Evolutionary conservation across 2,888 invertebrate species (phyloP).

Genomic region (Drosophila neoperkinsi): DNA sequence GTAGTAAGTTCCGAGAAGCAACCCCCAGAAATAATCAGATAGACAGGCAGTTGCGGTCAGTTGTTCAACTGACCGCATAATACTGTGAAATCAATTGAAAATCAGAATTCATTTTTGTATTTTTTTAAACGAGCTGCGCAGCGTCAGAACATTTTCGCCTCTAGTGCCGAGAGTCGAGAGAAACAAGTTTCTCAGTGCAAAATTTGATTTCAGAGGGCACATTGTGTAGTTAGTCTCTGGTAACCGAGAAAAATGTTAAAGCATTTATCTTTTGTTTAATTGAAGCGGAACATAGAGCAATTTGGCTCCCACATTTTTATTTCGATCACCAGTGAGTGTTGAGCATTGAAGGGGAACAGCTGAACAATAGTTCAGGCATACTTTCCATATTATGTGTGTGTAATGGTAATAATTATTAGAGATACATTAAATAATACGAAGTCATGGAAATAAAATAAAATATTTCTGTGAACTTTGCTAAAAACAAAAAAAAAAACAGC

Average conservation of each 20-base stretch:
- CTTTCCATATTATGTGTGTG: background rate
- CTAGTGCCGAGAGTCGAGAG: conserved; percentile 3
- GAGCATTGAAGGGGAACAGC: conserved; percentile 8
- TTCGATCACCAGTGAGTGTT: conserved; percentile 28
- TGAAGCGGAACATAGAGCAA: conserved; percentile 34
- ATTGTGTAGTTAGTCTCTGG: conserved; percentile 1
- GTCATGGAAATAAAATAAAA: background rate
- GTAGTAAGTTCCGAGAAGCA: conserved; percentile 23
- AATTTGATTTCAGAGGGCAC: conserved; percentile 30
- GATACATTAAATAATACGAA: background rate
- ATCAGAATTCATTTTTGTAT: conserved; percentile 42
- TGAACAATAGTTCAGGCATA: background rate
- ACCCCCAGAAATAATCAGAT: conserved; percentile 16
- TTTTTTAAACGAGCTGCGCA: conserved; percentile 10
- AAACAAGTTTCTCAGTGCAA: conserved; percentile 30
- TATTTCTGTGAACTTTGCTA: background rate
- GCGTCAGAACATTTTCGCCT: conserved; percentile 10
- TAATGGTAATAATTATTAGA: background rate
- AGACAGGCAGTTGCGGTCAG: conserved; percentile 14
- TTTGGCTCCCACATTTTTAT: conserved; percentile 15
- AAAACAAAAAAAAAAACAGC: background rate
- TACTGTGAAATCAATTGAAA: conserved; percentile 56
- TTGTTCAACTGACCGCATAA: conserved; percentile 19
- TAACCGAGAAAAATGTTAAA: conserved; percentile 25
- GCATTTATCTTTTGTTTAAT: conserved; percentile 32